Evolutionary conservation across 2,888 invertebrate species (phyloP), one percentile per base, ranked within the genome.

Genomic region (Ctena decussata): DNA sequence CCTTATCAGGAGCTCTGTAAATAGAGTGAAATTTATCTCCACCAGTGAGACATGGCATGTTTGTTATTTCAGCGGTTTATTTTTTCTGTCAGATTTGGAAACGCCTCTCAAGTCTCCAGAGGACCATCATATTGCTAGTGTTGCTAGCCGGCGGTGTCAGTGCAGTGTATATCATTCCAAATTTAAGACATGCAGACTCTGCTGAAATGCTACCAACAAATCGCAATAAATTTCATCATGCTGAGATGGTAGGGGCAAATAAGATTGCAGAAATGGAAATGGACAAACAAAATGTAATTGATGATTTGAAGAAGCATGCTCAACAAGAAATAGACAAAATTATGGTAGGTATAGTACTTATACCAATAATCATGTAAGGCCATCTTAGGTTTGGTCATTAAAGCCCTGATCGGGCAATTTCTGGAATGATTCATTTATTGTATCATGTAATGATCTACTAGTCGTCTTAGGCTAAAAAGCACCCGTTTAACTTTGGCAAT

Each of bases 81-180:
- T n/a, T n/a, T n/a, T n/a, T n/a, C n/a, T 92, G 91, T 32, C 89
- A 95, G 95, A 85, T 90, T 65, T 95, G 95, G 95, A 92, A 94
- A 72, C 88, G 95, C 37, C 84, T 95, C 46, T 95, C 95, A 6
- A 94, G 95, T 39, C 90, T 95, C 12, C 95, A 95, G 89, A 91
- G 94, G 30, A 93, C 93, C 70, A 82, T 94, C 24, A 88, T 94
- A 24, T 84, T 93, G 35, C 80, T 95, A 21, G 72, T 94, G 37
- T 27, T 94, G 15, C 79, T 94, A 21, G 80, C 94, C 30, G 86
- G 91, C 6, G 85, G 89, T 5, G 53, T 95, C 32, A 93, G 91
- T 69, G 91, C 89, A 8, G 75, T 94, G 44, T 95, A 94, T 78
- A 84, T 94, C 39, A 72, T 93, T 24, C 94, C 94, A 0, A 84